phyloP scores from a whole-genome alignment of 2,888 invertebrate genomes.

The Oxystoma pomonae region DNA sequence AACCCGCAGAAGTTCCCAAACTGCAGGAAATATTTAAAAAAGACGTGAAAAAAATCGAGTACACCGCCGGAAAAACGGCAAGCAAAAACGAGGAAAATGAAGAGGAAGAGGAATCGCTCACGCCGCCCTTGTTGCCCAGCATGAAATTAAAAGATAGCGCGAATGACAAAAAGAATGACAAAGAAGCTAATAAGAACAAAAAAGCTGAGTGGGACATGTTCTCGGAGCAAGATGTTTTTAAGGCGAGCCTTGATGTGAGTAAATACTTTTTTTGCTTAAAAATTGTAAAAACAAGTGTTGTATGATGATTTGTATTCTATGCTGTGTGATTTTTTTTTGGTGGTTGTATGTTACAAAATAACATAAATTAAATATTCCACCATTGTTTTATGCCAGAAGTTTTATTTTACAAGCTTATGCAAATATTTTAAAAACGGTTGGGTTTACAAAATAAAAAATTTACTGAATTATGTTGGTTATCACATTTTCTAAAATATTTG shows the following conservation, averaged over 20 bases:
- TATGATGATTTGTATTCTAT: no score
- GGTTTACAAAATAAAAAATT: no score
- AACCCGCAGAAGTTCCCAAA: constrained; percentile 9
- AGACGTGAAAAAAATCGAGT: background rate
- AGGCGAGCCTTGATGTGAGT: constrained; percentile 42
- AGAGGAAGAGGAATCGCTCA: constrained; percentile 38
- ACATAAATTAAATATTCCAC: no score
- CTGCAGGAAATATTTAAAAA: constrained; percentile 8
- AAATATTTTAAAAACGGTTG: no score
- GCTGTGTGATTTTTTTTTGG: no score
- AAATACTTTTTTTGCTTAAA: background rate
- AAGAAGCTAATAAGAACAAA: constrained; percentile 46
- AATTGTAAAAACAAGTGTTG: no score
- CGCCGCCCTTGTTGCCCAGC: constrained; percentile 45
- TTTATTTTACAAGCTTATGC: no score
- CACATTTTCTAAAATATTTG: no score
- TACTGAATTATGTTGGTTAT: no score
- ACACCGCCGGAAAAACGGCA: background rate
- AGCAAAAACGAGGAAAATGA: no score
- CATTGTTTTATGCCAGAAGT: no score
- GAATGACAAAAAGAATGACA: constrained; percentile 37
- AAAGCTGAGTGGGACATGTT: constrained; percentile 86
- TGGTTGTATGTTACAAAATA: no score
- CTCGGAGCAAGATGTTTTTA: constrained; percentile 85
- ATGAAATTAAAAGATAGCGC: constrained; percentile 39